Base-by-base conservation (phyloP, 2,797 vertebrate genomes). In the Galagoides demidoff region DNA sequence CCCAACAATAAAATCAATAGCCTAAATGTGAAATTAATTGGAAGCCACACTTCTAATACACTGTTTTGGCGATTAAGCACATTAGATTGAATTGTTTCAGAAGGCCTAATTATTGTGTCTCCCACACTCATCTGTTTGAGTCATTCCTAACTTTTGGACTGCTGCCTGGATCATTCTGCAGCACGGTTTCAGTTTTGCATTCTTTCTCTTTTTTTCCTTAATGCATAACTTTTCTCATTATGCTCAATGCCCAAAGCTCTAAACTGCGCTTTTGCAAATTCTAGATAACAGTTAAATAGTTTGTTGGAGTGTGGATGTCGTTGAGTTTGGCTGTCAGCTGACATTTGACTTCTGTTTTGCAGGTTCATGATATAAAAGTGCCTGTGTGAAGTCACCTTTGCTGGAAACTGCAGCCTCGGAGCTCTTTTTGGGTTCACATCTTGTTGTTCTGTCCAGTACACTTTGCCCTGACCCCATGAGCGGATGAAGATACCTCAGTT, bases 91-190 rank as follows among this genome's bases (percentile, higher is more conserved):
- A 98, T 98, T 98, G 97, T 98, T 98, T 98, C 98, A 97, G 98
- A 95, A 91, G 97, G 98, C 96, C 98, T 98, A 98, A 98, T 99
- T 99, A 99, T 98, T 98, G 96, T 98, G 99, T 99, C 99, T 99
- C 98, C 98, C 98, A 98, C 98, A 98, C 98, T 98, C 97, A 87
- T 98, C 98, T 98, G 94, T 98, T 98, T 98, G 98, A 98, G 98
- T 98, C 96, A 98, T 98, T 98, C 98, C 98, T 94, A 97, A 98
- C 98, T 98, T 98, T 98, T 99, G 99, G 99, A 99, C 49, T 95
- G 85, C 96, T 98, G 99, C 99, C 99, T 98, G 97, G 98, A 99
- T 98, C 98, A 98, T 97, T 98, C 98, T 98, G 98, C 94, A 97
- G 91, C 98, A 97, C 23, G 2, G 86, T 98, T 99, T 99, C 98